Percentiles rank a stretch among this genome's conserved stretches.
phyloP scores from a whole-genome alignment of 2,797 vertebrate species.

The Labroides dimidiatus region DNA sequence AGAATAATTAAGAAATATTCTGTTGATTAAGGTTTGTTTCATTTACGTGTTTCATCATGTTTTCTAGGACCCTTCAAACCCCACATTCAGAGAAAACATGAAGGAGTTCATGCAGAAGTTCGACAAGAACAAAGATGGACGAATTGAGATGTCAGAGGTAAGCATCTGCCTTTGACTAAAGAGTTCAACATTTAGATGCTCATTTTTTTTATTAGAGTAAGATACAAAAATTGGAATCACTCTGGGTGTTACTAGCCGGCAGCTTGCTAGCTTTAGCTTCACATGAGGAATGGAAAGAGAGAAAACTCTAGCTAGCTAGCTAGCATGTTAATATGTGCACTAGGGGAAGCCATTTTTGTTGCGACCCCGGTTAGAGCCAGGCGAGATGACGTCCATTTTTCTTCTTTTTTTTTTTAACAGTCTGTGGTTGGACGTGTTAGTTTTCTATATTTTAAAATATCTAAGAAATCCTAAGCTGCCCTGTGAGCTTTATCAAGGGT shows the following conservation, averaged over 20 bases:
- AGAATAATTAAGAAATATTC: neutral
- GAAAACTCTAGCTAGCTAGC: neutral
- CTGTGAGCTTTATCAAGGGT: too few relatives aligned
- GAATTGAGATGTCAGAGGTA: constrained; percentile 98
- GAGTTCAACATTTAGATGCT: neutral
- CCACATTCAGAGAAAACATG: constrained; percentile 92
- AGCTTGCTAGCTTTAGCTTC: constrained; percentile 8
- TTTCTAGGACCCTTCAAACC: constrained; percentile 87
- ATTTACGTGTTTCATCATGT: constrained; percentile 1
- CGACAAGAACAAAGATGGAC: constrained; percentile 95
- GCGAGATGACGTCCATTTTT: too few relatives aligned
- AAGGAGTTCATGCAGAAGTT: constrained; percentile 99
- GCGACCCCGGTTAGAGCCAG: too few relatives aligned
- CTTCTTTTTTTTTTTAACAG: too few relatives aligned
- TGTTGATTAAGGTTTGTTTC: neutral
- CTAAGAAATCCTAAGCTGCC: too few relatives aligned
- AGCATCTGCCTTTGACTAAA: constrained; percentile 36
- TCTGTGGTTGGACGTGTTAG: too few relatives aligned
- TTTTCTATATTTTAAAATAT: too few relatives aligned
- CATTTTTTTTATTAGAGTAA: neutral
- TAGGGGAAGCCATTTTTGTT: too few relatives aligned
- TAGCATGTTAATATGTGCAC: too few relatives aligned
- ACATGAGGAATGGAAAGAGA: neutral
- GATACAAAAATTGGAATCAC: neutral
- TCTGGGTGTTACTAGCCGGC: neutral